These are phyloP conservation scores for Manis pentadactyla DNA, from an alignment of 2,797 vertebrate genomes.

Conservation along the genomic window DNA sequence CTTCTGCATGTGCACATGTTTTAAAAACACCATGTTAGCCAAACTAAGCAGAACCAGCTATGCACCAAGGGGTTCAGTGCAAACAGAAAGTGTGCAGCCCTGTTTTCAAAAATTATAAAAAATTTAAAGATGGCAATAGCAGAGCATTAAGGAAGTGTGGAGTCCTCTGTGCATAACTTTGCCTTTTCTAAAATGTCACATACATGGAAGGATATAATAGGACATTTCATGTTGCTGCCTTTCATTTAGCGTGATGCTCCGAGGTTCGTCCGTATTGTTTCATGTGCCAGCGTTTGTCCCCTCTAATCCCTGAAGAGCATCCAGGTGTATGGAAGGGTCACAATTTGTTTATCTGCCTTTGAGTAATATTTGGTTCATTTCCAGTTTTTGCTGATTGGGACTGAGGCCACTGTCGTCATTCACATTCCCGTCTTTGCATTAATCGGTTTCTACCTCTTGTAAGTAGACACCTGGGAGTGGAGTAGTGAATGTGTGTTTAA, in stretches of 20 bases:
- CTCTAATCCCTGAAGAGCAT: neutral
- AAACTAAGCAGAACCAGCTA: neutral
- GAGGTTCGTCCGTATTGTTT: neutral
- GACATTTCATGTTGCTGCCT: neutral
- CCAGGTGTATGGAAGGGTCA: neutral
- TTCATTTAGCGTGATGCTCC: neutral
- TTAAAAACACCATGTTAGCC: neutral
- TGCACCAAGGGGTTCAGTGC: neutral
- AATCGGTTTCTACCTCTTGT: neutral
- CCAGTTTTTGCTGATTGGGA: neutral
- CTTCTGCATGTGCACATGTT: neutral
- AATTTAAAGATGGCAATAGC: neutral
- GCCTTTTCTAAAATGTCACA: neutral
- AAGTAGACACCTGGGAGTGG: neutral
- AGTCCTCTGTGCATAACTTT: neutral
- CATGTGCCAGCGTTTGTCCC: neutral
- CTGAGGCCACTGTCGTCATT: neutral
- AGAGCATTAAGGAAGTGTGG: neutral
- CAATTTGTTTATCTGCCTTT: neutral
- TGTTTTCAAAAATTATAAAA: neutral
- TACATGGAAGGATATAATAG: neutral
- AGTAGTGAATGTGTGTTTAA: neutral
- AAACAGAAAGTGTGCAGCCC: neutral
- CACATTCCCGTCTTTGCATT: neutral
- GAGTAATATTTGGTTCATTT: neutral